Evolutionary conservation across 2,797 vertebrate species (phyloP), one percentile per base, ranked within the genome.

Genomic region (Nyctalus aviator): DNA sequence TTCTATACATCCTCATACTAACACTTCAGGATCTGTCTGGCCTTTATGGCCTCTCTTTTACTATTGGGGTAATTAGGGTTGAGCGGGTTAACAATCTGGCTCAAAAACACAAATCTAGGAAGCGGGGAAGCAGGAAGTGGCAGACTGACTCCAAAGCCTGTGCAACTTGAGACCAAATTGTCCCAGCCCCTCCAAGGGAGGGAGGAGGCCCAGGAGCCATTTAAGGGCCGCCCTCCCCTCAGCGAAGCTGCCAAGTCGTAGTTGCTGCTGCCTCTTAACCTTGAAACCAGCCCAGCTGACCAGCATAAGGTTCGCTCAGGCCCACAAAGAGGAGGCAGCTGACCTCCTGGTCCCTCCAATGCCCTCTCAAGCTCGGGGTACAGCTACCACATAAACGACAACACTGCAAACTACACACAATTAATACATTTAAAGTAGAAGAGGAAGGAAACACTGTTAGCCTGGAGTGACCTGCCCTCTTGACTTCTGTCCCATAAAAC

Each of bases 311-410:
- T 66, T 25, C 46, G 75, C 66, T 21, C 55, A 44, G 25, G 25
- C 27, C 8, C 59, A 46, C 44, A 44, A 72, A n/a, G 59, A 55
- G 17, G 32, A 21, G 18, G 32, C 84, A 25, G 57, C 68, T 57
- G 41, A 12, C 55, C 62, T 69, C 48, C 82, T 13, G 30, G 23
- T 59, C 30, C 18, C 35, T 59, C 59, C 44, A 1, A 3, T 2
- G 32, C 12, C 35, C 15, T 30, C 46, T 44, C 50, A 71, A 35
- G 44, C 35, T 1, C 0, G 2, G 53, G 21, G n/a, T 3, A 0
- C 25, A 46, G 37, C 57, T 27, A 41, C 44, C 48, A 62, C 15
- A 2, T 15, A 6, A 21, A 37, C 27, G 48, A 5, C 2, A 32
- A 30, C 57, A 23, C 41, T 35, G 30, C 25, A 37, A 1, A 37